Evolutionary conservation across 2,113 vertebrate genomes (phyloP).

Genomic region (Chrysemys picta): DNA sequence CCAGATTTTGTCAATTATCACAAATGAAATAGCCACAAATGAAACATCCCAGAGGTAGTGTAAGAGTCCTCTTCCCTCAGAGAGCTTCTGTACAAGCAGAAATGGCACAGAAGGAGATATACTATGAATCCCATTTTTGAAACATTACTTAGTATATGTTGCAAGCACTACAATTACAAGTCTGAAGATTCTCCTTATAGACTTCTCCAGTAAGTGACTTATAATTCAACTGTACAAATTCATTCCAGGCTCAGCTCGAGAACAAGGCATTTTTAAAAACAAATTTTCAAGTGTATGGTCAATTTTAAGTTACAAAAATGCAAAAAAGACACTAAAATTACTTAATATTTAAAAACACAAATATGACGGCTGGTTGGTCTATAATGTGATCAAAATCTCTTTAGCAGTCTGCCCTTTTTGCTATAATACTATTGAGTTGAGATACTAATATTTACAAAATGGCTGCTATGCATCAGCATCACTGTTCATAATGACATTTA

Average conservation of each 20-base stretch:
- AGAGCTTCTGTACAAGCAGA: no score
- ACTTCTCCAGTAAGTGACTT: not conserved
- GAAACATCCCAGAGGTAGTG: no score
- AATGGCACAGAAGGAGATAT: not conserved
- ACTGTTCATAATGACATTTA: not conserved
- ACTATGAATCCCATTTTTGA: not conserved
- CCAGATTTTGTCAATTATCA: no score
- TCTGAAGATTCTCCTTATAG: not conserved
- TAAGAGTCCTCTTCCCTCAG: no score
- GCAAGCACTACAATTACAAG: not conserved
- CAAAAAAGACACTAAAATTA: not conserved
- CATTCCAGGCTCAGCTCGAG: not conserved
- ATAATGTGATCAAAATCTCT: not conserved
- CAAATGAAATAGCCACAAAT: no score
- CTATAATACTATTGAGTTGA: not conserved
- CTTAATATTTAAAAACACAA: not conserved
- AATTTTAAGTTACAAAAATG: not conserved
- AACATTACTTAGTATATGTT: not conserved
- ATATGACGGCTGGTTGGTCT: not conserved
- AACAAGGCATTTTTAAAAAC: rapidly evolving
- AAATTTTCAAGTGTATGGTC: rapidly evolving
- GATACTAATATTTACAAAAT: not conserved
- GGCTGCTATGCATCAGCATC: not conserved
- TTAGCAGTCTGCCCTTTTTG: not conserved
- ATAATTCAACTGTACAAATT: not conserved